A percentile compares a stretch with the other conserved stretches of the same genome.
Evolutionary conservation across 1,140 invertebrate species (phyloP).

Genomic region (Zaprionus capensis): DNA sequence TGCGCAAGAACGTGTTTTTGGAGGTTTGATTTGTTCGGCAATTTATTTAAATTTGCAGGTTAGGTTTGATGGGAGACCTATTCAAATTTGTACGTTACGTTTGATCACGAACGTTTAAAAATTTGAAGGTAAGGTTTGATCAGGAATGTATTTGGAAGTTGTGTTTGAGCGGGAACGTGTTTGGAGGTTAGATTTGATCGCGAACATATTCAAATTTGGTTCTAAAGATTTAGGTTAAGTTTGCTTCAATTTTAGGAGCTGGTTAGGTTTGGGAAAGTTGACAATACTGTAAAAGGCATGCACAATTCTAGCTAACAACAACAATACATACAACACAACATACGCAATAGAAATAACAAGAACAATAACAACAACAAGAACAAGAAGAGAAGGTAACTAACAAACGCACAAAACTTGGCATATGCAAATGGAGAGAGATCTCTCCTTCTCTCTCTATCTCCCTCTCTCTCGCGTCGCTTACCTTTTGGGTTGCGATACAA

Average conservation of each 20-base stretch:
- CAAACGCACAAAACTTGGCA: slow-evolving; percentile 44
- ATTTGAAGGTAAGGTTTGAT: no score
- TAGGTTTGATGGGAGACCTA: background rate
- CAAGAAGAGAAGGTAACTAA: slow-evolving; percentile 32
- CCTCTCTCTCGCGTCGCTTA: slow-evolving; percentile 35
- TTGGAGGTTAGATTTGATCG: background rate
- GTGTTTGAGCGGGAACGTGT: background rate
- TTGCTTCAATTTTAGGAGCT: slow-evolving; percentile 6
- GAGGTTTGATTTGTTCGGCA: background rate
- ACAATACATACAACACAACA: slow-evolving; percentile 27
- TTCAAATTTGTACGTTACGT: slow-evolving; percentile 20
- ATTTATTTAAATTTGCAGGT: slow-evolving; percentile 14
- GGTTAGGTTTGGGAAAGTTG: slow-evolving; percentile 61
- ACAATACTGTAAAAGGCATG: slow-evolving; percentile 66
- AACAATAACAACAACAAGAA: slow-evolving; percentile 40
- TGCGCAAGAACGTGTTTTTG: background rate
- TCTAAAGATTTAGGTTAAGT: slow-evolving; percentile 12
- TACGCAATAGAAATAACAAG: slow-evolving; percentile 40
- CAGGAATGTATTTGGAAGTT: background rate
- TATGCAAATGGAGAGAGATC: slow-evolving; percentile 39
- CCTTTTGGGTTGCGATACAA: slow-evolving; percentile 82
- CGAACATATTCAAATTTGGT: slow-evolving; percentile 9
- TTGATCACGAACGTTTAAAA: no score
- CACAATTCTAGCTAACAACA: slow-evolving; percentile 45
- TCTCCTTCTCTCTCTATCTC: background rate